Evolutionary conservation across 1,140 invertebrate genomes (phyloP), one percentile per base, ranked within the genome.

Genomic region (Halyomorpha halys): DNA sequence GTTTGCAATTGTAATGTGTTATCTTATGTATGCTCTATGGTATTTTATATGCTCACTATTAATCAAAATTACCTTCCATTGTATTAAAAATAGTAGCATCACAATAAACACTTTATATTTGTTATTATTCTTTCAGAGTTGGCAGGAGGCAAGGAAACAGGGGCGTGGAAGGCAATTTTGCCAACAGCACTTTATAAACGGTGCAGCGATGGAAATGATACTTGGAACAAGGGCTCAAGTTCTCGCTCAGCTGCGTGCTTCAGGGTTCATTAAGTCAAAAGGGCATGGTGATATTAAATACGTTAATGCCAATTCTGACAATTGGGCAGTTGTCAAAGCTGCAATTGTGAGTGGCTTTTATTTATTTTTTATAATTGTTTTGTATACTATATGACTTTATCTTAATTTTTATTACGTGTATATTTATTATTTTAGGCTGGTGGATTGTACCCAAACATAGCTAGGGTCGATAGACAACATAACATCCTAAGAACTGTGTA

Each of bases 311-410:
- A 90, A 94, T 76, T 91, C 92, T 1, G 85, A 89, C 70, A 91
- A 89, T 74, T 97, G 93, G 92, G 83, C 89, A 16, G 81, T 95
- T 15, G 86, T 97, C 0, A 97, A 97, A 75, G 93, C 91, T 3
- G 89, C 90, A 5, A 72, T 98, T 5, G 83, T 85, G 19, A 53
- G 51, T 53, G 2, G 13, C 4, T 16, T 47, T 47, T 47, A 30
- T 30, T 30, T 30, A 4, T 30, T 30, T 15, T 47, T 19, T 47
- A 14, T 3, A 47, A 47, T n/a, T 47, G 3, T 44, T 44, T 9
- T 44, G 9, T 16, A 47, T 47, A 47, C 45, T 11, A 13, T 13
- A 14, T 2, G n/a, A 19, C 51, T 23, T 18, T 11, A 14, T 23
- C 6, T 18, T 14, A 14, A 19, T 13, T 53, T 19, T 4, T 11